Base-by-base conservation (phyloP, 2,888 invertebrate genomes). In the Cephus pulcher region DNA sequence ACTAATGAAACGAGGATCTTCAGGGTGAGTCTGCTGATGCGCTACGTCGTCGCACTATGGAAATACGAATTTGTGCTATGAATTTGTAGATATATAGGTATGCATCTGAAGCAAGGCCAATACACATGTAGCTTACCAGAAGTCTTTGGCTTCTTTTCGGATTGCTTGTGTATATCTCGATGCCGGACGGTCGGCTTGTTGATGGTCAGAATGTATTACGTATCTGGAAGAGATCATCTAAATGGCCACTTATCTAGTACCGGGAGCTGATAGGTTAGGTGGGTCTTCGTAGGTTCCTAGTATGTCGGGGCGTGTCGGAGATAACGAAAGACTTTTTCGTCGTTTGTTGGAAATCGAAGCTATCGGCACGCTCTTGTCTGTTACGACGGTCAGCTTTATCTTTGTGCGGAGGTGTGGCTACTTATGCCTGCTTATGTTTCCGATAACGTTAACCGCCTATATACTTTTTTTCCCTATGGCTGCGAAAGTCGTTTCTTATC, bases 281-380 rank as follows among this genome's bases (percentile, higher is more conserved):
- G 79, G 78, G 70, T 73, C 40, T 70, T 56, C 69, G 37, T 81
- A 80, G 84, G 85, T 86, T 87, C 85, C 85, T 83, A 88, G 32
- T 71, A 34, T 89, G 88, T 89, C 84, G 84, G 87, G 89, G 89
- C 86, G 89, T 89, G 89, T 89, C 86, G 82, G 80, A 83, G 86
- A 88, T 87, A 89, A 71, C 71, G 6, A 32, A 34, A 12, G 78
- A 76, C 82, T 81, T 83, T 85, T 88, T 84, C 84, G 85, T 87
- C 84, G 84, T 85, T 86, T 87, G 83, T 84, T 85, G 83, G 84
- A 86, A 87, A 87, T 87, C 82, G 82, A 83, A 87, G 86, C 87
- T 86, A 83, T 83, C 83, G 79, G 79, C 77, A 23, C 6, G 33
- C 71, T 34, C 33, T 71, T 71, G 71, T 71, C 71, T 34, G 71